Percentiles rank a stretch among this genome's conserved stretches.
These are phyloP conservation scores for Sakesphorus luctuosus DNA, from an alignment of 2,113 vertebrate genomes.

Conservation along the genomic window DNA sequence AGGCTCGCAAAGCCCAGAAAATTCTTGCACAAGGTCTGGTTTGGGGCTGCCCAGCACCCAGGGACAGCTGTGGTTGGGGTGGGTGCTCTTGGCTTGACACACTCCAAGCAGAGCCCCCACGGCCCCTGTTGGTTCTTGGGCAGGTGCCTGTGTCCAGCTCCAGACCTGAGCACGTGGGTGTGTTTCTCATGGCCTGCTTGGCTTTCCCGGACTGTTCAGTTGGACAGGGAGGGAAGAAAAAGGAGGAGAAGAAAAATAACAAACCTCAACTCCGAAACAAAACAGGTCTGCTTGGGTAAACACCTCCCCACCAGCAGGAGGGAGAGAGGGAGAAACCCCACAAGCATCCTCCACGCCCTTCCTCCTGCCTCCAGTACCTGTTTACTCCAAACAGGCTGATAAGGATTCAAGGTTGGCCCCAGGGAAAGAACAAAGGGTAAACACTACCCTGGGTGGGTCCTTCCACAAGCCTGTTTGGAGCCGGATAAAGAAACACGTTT, in stretches of 20 bases:
- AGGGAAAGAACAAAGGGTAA: conserved; percentile 77
- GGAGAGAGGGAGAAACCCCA: conserved; percentile 53
- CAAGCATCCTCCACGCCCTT: conserved; percentile 74
- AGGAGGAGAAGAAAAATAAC: background rate
- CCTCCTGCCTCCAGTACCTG: conserved; percentile 65
- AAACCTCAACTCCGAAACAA: background rate
- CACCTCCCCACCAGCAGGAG: background rate
- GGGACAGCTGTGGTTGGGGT: accelerated
- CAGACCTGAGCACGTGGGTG: background rate
- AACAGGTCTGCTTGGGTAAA: conserved; percentile 52
- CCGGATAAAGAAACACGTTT: conserved; percentile 72
- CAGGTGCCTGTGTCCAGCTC: background rate
- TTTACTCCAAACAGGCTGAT: conserved; percentile 72
- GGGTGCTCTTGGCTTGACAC: accelerated
- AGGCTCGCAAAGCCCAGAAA: background rate
- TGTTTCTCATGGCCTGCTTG: background rate
- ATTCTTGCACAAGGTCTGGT: background rate
- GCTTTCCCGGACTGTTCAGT: background rate
- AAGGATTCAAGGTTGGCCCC: conserved; percentile 76
- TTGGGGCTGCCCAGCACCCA: background rate
- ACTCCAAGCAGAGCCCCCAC: background rate
- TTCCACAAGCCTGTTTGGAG: conserved; percentile 64
- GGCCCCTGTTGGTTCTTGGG: background rate
- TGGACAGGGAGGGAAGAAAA: background rate
- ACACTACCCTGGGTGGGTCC: conserved; percentile 75